Conservation (phyloP, 2,888 invertebrate genomes). For the Eucriotettix oculatus region DNA sequence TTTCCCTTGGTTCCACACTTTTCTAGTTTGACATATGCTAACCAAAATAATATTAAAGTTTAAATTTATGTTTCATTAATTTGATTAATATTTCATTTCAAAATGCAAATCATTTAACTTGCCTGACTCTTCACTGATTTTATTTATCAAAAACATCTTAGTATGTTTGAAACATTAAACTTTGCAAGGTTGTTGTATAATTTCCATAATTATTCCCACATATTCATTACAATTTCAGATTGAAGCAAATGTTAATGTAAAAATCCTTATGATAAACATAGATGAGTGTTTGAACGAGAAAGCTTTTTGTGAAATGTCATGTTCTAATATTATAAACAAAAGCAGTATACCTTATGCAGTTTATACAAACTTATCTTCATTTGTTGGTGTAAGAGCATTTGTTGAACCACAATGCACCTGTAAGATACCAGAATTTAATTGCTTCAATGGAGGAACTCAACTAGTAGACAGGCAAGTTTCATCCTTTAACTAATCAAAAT, state of each 20-base stretch:
- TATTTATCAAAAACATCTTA: too few species aligned
- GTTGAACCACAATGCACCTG: conserved; percentile 67
- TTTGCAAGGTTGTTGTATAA: too few species aligned
- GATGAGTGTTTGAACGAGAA: conserved; percentile 75
- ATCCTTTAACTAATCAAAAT: too few species aligned
- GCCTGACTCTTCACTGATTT: too few species aligned
- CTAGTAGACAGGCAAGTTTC: too few species aligned
- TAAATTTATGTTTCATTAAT: too few species aligned
- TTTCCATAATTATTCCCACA: conserved; percentile 3
- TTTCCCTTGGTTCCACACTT: too few species aligned
- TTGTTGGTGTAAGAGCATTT: conserved; percentile 80
- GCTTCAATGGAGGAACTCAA: conserved; percentile 58
- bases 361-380: conserved; percentile 83
- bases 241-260: conserved; percentile 51
- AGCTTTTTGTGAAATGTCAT: conserved; percentile 49
- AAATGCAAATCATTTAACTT: too few species aligned
- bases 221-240: conserved; percentile 27
- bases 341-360: conserved; percentile 63
- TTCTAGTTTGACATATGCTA: too few species aligned
- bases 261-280: conserved; percentile 76
- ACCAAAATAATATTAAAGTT: too few species aligned
- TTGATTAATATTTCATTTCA: too few species aligned
- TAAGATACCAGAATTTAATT: conserved; percentile 31
- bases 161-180: too few species aligned
- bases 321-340: conserved; percentile 59